These are phyloP conservation scores for Portevinia maculata DNA, from an alignment of 2,888 invertebrate genomes.

Conservation along the genomic window DNA sequence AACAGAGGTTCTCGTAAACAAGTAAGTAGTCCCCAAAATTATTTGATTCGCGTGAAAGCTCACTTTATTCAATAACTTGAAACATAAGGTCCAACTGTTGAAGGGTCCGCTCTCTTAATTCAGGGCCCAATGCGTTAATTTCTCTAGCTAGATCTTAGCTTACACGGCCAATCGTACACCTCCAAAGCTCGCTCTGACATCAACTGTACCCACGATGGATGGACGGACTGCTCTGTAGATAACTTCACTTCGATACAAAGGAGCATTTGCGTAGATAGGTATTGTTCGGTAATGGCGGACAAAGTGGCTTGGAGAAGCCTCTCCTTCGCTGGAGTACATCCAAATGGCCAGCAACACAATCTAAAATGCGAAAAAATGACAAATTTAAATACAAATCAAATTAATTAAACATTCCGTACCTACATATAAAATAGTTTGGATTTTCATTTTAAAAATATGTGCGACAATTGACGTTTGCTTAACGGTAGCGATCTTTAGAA, in stretches of 20 bases:
- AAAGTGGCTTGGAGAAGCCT: conserved; percentile 15
- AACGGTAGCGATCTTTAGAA: no score
- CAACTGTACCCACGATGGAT: background rate
- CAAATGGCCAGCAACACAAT: conserved; percentile 12
- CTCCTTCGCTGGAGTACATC: conserved; percentile 13
- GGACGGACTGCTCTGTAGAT: conserved; percentile 29
- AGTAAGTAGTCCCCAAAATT: no score
- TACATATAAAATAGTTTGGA: background rate
- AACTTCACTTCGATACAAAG: conserved; percentile 7
- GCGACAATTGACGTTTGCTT: no score
- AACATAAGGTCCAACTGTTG: background rate
- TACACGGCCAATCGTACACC: background rate
- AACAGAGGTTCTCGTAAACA: no score
- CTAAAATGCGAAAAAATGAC: conserved; percentile 7
- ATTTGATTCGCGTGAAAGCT: no score
- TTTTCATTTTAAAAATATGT: conserved; percentile 14
- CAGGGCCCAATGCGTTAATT: background rate
- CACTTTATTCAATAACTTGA: background rate
- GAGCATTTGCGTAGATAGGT: background rate
- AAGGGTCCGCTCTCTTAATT: background rate
- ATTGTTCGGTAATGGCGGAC: background rate
- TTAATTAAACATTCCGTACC: no score
- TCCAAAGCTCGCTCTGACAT: background rate
- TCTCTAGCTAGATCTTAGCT: background rate
- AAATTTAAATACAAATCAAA: background rate